phyloP scores from a whole-genome alignment of 92 coral and sea anemone genomes.

The Ricordea florida region DNA sequence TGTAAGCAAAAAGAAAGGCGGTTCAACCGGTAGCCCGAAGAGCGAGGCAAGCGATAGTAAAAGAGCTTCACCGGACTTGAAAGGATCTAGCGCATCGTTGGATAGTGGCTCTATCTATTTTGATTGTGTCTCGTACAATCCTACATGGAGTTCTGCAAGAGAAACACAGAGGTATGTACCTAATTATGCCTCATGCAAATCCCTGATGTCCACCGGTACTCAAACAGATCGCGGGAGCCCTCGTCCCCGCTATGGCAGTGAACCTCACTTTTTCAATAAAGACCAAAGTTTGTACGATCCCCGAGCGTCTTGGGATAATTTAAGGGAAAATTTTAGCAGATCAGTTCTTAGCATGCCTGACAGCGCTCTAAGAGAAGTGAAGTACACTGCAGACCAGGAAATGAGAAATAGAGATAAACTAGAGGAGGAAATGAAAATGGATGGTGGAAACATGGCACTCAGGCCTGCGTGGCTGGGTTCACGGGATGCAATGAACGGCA shows the following conservation, averaged over 20 bases:
- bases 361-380: slow-evolving; percentile 1
- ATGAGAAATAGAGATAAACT: background rate
- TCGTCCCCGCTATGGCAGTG: slow-evolving; percentile 6
- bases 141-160: background rate
- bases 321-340: slow-evolving; percentile 18
- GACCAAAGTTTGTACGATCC: too few species aligned
- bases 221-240: slow-evolving; percentile 21
- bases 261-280: background rate
- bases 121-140: slow-evolving; percentile 22
- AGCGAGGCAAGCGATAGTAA: slow-evolving; percentile 11
- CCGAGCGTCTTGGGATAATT: slow-evolving; percentile 14
- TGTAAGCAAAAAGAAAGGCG: slow-evolving; percentile 50
- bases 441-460: background rate
- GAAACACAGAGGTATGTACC: slow-evolving; percentile 15
- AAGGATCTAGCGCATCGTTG: slow-evolving; percentile 22
- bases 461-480: slow-evolving; percentile 29
- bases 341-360: slow-evolving; percentile 32
- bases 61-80: slow-evolving; percentile 26
- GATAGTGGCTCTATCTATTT: slow-evolving; percentile 37
- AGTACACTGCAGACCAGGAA: slow-evolving; percentile 21
- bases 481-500: slow-evolving; percentile 1
- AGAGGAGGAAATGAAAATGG: background rate
- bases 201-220: slow-evolving; percentile 14
- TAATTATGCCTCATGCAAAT: background rate
- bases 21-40: background rate